These are phyloP conservation scores for Hofmannophila pseudospretella DNA, from an alignment of 2,888 invertebrate genomes.

Conservation along the genomic window DNA sequence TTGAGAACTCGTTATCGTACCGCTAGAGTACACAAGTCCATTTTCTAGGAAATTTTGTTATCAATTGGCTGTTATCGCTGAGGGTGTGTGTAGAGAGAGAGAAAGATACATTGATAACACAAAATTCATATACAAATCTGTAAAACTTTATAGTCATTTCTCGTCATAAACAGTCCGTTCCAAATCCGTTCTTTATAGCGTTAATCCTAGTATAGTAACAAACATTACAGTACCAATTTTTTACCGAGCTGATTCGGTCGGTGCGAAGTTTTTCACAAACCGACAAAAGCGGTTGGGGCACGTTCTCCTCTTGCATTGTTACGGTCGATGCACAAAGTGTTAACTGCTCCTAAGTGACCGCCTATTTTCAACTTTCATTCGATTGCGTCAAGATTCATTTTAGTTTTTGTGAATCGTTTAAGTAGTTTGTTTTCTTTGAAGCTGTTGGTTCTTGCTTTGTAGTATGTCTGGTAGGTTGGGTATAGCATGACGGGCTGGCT, in stretches of 20 bases:
- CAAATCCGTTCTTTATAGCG: too few species aligned
- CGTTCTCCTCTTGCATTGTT: conserved; percentile 67
- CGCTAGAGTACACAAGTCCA: conserved; percentile 4
- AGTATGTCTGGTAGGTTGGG: conserved; percentile 67
- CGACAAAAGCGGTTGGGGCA: conserved; percentile 69
- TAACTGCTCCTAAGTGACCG: conserved; percentile 28
- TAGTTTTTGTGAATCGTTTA: conserved; percentile 26
- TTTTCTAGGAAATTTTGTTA: conserved; percentile 45
- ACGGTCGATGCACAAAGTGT: conserved; percentile 35
- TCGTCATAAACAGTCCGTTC: too few species aligned
- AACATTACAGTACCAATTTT: conserved; percentile 13
- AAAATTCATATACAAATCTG: conserved; percentile 1
- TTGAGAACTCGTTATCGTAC: conserved; percentile 7
- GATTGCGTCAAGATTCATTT: conserved; percentile 47
- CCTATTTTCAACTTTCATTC: conserved; percentile 44
- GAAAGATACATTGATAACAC: conserved; percentile 22
- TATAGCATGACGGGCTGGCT: conserved; percentile 63
- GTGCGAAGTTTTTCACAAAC: conserved; percentile 47
- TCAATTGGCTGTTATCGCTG: conserved; percentile 45
- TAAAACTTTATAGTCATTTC: too few species aligned
- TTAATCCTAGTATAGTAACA: background rate
- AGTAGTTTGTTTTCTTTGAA: conserved; percentile 43
- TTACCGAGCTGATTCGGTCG: conserved; percentile 27
- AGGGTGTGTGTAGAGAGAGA: conserved; percentile 30
- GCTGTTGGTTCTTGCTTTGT: conserved; percentile 59